Percentiles rank a stretch among this genome's conserved stretches.
Evolutionary conservation across 2,113 vertebrate species (phyloP).

Genomic region (Typhlomys cinereus): DNA sequence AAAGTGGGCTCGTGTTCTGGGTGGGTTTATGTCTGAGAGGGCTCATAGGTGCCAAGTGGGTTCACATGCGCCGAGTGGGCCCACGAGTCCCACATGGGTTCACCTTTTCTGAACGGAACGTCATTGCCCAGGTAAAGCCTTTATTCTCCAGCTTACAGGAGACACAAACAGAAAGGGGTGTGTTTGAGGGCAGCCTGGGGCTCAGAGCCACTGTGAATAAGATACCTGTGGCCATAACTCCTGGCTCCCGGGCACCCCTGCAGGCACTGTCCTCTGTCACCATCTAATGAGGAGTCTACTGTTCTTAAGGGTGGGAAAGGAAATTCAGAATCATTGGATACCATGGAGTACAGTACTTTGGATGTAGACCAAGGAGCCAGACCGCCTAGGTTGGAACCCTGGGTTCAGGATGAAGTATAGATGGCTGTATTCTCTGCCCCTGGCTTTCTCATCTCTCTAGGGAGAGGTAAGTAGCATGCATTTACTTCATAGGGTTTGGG

Average conservation of each 20-base stretch:
- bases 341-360: neutral
- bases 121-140: neutral
- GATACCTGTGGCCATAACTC: neutral
- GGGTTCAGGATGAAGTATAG: neutral
- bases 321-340: neutral
- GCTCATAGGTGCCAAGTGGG: no score
- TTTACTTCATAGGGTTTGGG: neutral
- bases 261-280: constrained; percentile 27
- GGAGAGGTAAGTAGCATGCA: neutral
- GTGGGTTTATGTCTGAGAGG: no score
- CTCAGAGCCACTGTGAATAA: neutral
- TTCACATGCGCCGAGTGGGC: no score
- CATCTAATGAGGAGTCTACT: neutral
- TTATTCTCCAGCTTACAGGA: constrained; percentile 51
- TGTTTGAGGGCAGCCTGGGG: constrained; percentile 34
- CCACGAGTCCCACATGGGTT: no score
- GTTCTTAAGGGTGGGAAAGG: neutral
- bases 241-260: neutral
- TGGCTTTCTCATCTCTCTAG: constrained; percentile 1
- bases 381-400: neutral
- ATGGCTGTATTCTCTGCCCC: neutral
- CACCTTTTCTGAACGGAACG: no score
- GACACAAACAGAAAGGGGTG: constrained; percentile 31
- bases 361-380: neutral
- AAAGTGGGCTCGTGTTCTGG: no score